These are phyloP conservation scores for Isichthys henryi DNA, from an alignment of 2,113 vertebrate genomes.

Conservation along the genomic window DNA sequence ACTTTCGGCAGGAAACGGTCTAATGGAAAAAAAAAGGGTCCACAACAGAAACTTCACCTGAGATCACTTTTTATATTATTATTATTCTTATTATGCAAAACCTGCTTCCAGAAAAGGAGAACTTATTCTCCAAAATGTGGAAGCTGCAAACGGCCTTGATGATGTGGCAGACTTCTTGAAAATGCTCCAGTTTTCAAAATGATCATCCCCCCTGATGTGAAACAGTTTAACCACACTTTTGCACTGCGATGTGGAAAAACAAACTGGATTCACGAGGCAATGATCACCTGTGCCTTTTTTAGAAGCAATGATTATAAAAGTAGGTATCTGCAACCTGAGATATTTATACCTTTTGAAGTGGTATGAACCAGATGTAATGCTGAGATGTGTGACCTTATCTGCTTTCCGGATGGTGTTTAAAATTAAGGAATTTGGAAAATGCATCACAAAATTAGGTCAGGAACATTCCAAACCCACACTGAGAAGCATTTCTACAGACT, in stretches of 20 bases:
- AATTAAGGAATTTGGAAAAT: neutral
- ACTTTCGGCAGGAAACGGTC: neutral
- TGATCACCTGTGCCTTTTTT: neutral
- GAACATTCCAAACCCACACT: neutral
- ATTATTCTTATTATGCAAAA: neutral
- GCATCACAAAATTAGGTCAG: neutral
- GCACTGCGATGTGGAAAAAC: neutral
- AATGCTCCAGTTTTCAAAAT: neutral
- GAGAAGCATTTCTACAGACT: neutral
- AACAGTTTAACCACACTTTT: neutral
- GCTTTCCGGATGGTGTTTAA: neutral
- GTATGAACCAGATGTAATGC: neutral
- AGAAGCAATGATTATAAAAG: neutral
- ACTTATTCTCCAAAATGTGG: conserved; percentile 8
- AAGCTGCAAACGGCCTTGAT: neutral
- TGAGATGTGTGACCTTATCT: neutral
- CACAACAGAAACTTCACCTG: neutral
- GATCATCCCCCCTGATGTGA: neutral
- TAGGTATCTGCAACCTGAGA: neutral
- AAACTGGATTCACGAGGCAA: neutral
- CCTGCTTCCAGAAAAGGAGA: conserved; percentile 13
- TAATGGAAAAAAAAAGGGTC: neutral
- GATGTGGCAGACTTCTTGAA: neutral
- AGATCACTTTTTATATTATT: neutral
- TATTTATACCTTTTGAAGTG: neutral